A percentile compares a stretch with the other conserved stretches of the same genome.
Evolutionary conservation across 2,113 vertebrate genomes (phyloP).

Genomic region (Tachuris rubrigastra): DNA sequence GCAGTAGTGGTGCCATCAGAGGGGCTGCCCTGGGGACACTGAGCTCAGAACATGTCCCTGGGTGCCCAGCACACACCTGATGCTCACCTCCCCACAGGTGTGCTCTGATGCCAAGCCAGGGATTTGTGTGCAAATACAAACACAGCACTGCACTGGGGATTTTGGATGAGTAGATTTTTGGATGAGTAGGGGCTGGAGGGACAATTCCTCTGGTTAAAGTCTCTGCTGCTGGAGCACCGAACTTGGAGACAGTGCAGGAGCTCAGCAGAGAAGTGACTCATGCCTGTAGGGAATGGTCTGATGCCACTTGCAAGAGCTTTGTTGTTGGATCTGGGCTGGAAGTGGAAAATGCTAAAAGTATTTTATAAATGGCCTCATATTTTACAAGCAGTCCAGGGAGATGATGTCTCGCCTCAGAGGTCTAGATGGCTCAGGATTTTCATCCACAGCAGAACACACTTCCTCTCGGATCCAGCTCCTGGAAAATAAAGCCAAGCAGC

Average conservation of each 20-base stretch:
- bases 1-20: neutral
- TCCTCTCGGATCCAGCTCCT: conserved; percentile 1
- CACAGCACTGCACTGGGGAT: neutral
- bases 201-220: neutral
- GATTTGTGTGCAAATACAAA: neutral
- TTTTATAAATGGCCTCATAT: neutral
- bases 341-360: neutral
- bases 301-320: neutral
- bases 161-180: neutral
- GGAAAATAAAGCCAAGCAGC: neutral
- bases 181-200: neutral
- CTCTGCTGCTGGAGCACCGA: neutral
- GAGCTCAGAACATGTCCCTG: neutral
- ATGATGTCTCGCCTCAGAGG: neutral
- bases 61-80: neutral
- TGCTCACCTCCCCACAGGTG: neutral
- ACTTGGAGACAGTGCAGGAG: neutral
- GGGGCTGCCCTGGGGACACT: neutral
- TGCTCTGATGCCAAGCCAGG: neutral
- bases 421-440: neutral
- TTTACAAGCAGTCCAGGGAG: neutral
- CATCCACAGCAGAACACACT: neutral
- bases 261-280: neutral
- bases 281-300: neutral
- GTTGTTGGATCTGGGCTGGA: neutral